Evolutionary conservation across 2,113 vertebrate species (phyloP), one percentile per base, ranked within the genome.

Genomic region (Petrocephalus zakoni): DNA sequence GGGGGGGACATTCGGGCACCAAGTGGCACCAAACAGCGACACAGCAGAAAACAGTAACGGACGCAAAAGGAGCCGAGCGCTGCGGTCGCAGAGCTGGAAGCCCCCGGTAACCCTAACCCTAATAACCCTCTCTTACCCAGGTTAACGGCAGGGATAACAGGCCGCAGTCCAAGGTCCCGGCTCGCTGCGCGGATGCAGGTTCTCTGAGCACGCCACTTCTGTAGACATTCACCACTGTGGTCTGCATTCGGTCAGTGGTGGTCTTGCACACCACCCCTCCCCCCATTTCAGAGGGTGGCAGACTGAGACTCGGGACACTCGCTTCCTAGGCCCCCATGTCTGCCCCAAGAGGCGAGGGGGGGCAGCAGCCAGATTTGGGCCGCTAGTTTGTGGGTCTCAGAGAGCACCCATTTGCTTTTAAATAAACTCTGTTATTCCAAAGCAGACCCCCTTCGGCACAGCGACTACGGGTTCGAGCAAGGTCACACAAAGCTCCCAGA

Each of bases 391-490:
- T 53, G 21, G 72, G 83, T 72, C 88, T 90, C 90, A 55, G 53
- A 56, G 89, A 78, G 25, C 87, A 64, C n/a, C 89, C 81, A 81
- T 17, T 51, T 7, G 47, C 88, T 88, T 89, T 37, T 87, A 92
- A 91, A 91, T 89, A 92, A 90, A 88, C 89, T 88, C 58, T 34
- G 51, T 75, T 75, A 84, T 86, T 92, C 90, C 1, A n/a, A 7
- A 58, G 19, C 55, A 58, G 55, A 58, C 6, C 55, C 19, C 56
- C 42, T 2, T 61, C 58, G n/a, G 58, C 58, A 25, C n/a, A 64
- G 22, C 58, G n/a, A 9, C n/a, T 22, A 64, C 2, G 58, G 22
- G 58, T 64, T 64, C 2, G 9, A 64, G 52, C 52, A 55, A 17
- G 52, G 15, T 21, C 2, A 64, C 2, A 22, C 8, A 0, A 25